These are phyloP conservation scores for Drosophila borealis DNA, from an alignment of 2,888 invertebrate species.

Conservation along the genomic window DNA sequence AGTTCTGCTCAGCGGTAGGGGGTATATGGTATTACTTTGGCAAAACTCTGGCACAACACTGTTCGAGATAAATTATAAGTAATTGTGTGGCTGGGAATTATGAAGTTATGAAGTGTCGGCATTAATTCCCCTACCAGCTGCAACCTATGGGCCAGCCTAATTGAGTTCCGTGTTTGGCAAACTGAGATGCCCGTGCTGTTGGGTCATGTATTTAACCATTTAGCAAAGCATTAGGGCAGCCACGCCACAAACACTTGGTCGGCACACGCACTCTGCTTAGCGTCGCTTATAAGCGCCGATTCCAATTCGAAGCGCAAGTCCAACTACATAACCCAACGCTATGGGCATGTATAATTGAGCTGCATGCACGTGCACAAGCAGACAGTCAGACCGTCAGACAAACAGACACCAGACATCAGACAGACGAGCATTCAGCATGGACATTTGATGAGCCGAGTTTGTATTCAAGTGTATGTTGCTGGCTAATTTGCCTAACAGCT, in stretches of 20 bases:
- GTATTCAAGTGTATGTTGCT: conserved; percentile 49
- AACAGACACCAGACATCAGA: conserved; percentile 2
- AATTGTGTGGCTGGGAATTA: conserved; percentile 53
- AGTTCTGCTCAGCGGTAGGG: too few relatives aligned
- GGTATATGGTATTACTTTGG: conserved; percentile 8
- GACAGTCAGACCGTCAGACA: conserved; percentile 15
- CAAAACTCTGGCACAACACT: conserved; percentile 28
- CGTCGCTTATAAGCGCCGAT: conserved; percentile 50
- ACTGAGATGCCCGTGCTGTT: conserved; percentile 6
- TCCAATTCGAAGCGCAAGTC: conserved; percentile 17
- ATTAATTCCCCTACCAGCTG: conserved; percentile 21
- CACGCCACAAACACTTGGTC: conserved; percentile 45
- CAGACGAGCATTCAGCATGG: conserved; percentile 12
- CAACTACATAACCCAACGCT: conserved; percentile 12
- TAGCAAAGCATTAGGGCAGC: conserved; percentile 50
- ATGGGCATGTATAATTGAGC: conserved; percentile 61
- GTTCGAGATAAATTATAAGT: conserved; percentile 58
- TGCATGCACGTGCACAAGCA: conserved; percentile 39
- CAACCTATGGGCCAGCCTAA: conserved; percentile 40
- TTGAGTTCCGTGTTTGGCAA: conserved; percentile 53
- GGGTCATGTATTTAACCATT: conserved; percentile 44
- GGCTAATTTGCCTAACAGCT: conserved; percentile 63
- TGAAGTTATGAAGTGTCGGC: conserved; percentile 61
- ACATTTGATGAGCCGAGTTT: conserved; percentile 47
- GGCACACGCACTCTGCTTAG: conserved; percentile 40